These are phyloP conservation scores for Agapornis roseicollis DNA, from an alignment of 2,113 vertebrate species.

Conservation along the genomic window DNA sequence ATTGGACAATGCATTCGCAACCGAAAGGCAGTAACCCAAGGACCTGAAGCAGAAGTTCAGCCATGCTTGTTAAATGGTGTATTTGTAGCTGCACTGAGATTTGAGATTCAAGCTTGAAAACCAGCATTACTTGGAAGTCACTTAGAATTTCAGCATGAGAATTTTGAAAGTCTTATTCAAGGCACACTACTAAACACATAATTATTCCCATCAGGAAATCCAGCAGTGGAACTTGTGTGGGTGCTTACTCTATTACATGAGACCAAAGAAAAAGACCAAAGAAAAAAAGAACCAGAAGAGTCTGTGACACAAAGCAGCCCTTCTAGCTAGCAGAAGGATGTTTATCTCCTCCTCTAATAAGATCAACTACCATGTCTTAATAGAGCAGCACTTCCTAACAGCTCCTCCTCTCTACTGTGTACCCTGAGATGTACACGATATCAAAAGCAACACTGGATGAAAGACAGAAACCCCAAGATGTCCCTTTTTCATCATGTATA, in stretches of 20 bases:
- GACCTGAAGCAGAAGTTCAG: slow-evolving; percentile 25
- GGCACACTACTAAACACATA: neutral
- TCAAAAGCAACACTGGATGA: neutral
- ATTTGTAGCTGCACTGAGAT: neutral
- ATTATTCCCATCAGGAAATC: neutral
- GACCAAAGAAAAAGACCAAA: neutral
- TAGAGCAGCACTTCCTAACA: neutral
- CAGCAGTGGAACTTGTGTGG: neutral
- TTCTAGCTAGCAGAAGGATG: neutral
- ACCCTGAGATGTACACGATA: neutral
- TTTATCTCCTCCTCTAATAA: neutral
- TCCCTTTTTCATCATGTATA: neutral
- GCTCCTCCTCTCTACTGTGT: neutral
- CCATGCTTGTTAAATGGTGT: slow-evolving; percentile 1
- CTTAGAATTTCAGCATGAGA: neutral
- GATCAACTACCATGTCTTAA: neutral
- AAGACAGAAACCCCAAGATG: neutral
- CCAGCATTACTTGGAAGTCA: neutral
- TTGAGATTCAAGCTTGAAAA: neutral
- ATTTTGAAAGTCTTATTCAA: neutral
- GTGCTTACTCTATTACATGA: rapidly evolving
- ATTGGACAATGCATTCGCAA: neutral
- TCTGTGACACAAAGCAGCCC: neutral
- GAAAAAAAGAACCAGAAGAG: neutral
- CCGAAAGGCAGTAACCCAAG: neutral